Base-by-base conservation (phyloP, 2,888 invertebrate genomes). In the Phalangium opilio region DNA sequence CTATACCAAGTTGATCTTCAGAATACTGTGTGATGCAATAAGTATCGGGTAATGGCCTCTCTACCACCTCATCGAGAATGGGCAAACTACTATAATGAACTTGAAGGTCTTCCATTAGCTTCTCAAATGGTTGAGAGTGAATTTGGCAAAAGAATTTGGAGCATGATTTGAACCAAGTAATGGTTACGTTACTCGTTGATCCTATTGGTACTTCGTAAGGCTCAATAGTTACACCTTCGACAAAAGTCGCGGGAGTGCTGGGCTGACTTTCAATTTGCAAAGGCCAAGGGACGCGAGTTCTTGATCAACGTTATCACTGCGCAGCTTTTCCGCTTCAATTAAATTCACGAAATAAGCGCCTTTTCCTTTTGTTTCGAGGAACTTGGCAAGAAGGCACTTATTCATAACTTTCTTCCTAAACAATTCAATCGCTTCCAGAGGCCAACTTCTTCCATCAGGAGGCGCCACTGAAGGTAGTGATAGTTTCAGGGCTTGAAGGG, bases 1-100 rank as follows among this genome's bases (percentile, higher is more conserved):
- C 65, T 52, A 50, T 65, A 64, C 65, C 65, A 65, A 3, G 52
- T 10, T 53, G 50, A 55, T 65, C 65, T 38, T 55, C 58, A 35
- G 57, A 56, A 47, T 56, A 64, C 46, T 59, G 49, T 14, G 51
- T 50, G 27, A 49, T 47, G 45, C 56, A 56, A 19, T 50, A 41
- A 41, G 41, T 47, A 2, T 43, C 49, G 7, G 19, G 39, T 18
- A 45, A 40, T 3, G 50, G 45, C 34, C 49, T 32, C 18, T 50
- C 49, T 12, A 55, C 36, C 2, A 42, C 2, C 8, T 42, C 44
- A 32, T 45, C 49, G 1, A 19, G 14, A 18, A 39, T 21, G n/a
- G 43, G 18, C 2, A 42, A 34, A 18, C 20, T 34, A n/a, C 12
- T 39, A 14, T 54, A 52, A 43, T 47, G 43, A 34, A 36, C 21